Evolutionary conservation across 2,113 vertebrate species (phyloP).

Genomic region (Furnarius figulus): DNA sequence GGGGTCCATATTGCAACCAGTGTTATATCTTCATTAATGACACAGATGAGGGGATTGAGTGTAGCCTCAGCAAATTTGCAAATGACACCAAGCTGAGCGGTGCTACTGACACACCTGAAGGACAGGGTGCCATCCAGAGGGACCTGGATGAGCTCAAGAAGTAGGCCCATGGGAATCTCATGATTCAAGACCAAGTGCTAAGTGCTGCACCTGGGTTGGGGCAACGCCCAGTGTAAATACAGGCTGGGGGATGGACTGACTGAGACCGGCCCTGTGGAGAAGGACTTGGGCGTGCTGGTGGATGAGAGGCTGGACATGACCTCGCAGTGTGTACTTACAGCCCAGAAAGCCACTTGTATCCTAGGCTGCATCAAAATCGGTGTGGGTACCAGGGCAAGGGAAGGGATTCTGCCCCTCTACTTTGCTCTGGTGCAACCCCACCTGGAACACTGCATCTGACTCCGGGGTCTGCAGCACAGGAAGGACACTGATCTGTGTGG

Average conservation of each 20-base stretch:
- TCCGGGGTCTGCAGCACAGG: too few relatives aligned
- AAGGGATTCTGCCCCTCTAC: background rate
- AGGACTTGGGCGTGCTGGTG: accelerated
- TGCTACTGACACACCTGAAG: background rate
- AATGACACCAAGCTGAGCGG: background rate
- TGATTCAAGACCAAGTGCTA: background rate
- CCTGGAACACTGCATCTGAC: background rate
- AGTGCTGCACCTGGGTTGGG: background rate
- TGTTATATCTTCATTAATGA: background rate
- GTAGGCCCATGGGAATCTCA: background rate
- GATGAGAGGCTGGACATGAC: background rate
- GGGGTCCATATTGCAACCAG: background rate
- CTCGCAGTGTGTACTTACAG: background rate
- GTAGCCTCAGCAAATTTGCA: background rate
- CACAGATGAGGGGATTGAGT: background rate
- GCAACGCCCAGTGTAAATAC: accelerated
- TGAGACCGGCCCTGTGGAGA: background rate
- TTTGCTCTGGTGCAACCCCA: background rate
- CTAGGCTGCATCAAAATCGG: background rate
- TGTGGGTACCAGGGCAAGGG: background rate
- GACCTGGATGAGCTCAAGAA: background rate
- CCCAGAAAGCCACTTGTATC: background rate
- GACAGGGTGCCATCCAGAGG: background rate
- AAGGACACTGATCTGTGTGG: too few relatives aligned
- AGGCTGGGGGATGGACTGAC: background rate